Base-by-base conservation (phyloP, 2,888 invertebrate genomes). In the Agrotis segetum region DNA sequence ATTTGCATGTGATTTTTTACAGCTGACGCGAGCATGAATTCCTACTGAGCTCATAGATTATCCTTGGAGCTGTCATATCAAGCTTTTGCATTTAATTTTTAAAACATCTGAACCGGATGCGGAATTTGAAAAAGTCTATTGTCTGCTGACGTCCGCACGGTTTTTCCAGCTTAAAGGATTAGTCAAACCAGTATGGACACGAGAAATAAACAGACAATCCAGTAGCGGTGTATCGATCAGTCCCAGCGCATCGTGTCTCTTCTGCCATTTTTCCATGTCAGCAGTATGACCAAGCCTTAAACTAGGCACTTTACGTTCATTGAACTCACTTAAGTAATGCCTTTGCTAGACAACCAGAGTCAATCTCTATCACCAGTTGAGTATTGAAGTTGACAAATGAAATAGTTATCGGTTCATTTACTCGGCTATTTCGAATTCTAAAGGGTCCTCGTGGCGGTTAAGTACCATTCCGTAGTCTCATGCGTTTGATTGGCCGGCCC, bases 1-100 rank as follows among this genome's bases (percentile, higher is more conserved):
- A 49, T 72, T 67, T 77, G 63, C 67, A 71, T 79, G 69, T 66
- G 68, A 71, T 84, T 81, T 80, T 84, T 81, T 71, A 58, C 67
- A 60, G 66, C 69, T 52, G 64, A 73, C 68, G 29, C 59, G 64
- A 71, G 44, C 29, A 56, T 82, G 59, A 75, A 77, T 80, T 67
- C 64, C 34, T 73, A 73, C 67, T 53, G 61, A 65, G 50, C 7
- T 67, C 29, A 62, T 14, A 73, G 66, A 67, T 71, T 71, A 70
- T 55, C 67, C 65, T 61, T 29, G 1, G 40, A 50, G 56, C 13
- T 56, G 66, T 60, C 19, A 63, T 64, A 44, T 24, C 19, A 44
- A 59, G 53, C n/a, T 46, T 60, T 21, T 50, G 6, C 2, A n/a
- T 24, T 55, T 34, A 46, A 14, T 50, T 71, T 17, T 50, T 44